Base-by-base conservation (phyloP, 2,113 vertebrate species). In the Oreamnos americanus region DNA sequence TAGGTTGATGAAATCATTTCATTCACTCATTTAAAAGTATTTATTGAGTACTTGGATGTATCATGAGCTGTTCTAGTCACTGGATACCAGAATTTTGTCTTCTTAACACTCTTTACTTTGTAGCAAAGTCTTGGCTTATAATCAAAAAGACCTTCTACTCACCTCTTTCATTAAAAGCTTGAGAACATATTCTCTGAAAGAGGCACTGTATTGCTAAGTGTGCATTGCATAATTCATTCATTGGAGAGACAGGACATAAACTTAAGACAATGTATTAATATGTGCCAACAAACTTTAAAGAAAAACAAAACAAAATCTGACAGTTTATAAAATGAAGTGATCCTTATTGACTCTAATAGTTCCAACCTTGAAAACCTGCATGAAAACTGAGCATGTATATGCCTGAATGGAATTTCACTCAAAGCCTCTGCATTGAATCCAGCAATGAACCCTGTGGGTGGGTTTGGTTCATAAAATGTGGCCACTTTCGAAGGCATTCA, bases 11-110 rank as follows among this genome's bases (percentile, higher is more conserved):
- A 33, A 88, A 16, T 84, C 30, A 78, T 55, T 91, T 57, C 3
- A 49, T 47, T 91, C 14, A 74, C 10, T 94, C 8, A 71, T n/a
- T 36, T 96, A 25, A 84, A 97, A 92, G 39, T 87, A n/a, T 60
- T 39, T 62, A 53, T 7, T 86, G 9, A 79, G 21, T 39, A 36
- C 14, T 49, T 62, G 21, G 1, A 43, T 74, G 7, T 39, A 55
- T 11, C 8, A 53, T 1, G 5, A 14, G 49, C 53, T 36, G 5
- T 62, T 49, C 13, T 67, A 94, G 74, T 1, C 9, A 45, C 5
- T 49, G 6, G 12, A 47, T 6, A 39, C 10, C 3, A 78, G 9
- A 25, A 57, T 92, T 71, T 78, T 87, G 21, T 2, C 21, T 16
- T 43, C 62, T 71, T 76, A 82, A 10, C 5, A n/a, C 4, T 84